Evolutionary conservation across 2,797 vertebrate genomes (phyloP), one percentile per base, ranked within the genome.

Genomic region (Scomberomorus guttatus): DNA sequence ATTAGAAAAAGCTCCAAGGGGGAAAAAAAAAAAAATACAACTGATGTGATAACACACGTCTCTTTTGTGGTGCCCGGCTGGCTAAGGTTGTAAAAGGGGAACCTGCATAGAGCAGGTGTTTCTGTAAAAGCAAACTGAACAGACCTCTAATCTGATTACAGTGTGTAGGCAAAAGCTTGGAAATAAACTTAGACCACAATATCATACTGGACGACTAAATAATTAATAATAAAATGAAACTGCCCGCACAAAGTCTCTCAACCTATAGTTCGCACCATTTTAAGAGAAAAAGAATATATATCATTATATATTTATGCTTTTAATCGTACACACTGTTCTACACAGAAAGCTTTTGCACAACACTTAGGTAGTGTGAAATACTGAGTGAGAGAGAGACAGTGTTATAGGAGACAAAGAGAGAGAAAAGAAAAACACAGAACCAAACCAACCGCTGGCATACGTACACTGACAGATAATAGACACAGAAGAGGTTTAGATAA

Each of bases 101-200:
- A 87, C 77, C 75, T 58, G 71, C 58, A 84, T 78, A 39, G 10
- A 75, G 80, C 83, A 92, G 85, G 88, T 92, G 88, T 79, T 52
- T 64, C 58, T 86, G 22, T 63, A 39, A 66, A 75, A 65, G 67
- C 42, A 79, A 79, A 80, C 15, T 29, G 39, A 71, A 84, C 79
- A 80, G 54, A 56, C 37, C 14, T 71, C 76, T 68, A 79, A 70
- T 78, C 29, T 81, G 80, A 84, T 86, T 54, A 82, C n/a, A 79
- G 34, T 75, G 18, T 62, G 15, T 13, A 13, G 20, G 14, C 22
- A 72, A 69, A 73, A 59, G 27, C 44, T 65, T 76, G 18, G 24
- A 64, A 52, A 57, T 5, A 50, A 50, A 63, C n/a, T 9, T 51
- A 8, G 5, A 48, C 22, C 42, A 39, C 44, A 59, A 17, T 60